Evolutionary conservation across 2,113 vertebrate genomes (phyloP).

Genomic region (Climacteris rufus): DNA sequence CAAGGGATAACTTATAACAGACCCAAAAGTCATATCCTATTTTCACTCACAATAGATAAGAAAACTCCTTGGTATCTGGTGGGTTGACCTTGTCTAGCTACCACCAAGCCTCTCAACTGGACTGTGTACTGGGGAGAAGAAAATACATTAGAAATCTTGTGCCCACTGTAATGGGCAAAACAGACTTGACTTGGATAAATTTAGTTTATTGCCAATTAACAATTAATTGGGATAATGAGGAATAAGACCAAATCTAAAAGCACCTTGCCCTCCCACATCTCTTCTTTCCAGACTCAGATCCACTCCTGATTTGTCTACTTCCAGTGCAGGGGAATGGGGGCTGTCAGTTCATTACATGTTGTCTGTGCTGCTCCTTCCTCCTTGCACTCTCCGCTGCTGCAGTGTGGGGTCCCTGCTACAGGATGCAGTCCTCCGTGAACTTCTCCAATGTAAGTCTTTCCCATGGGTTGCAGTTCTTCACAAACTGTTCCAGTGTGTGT

Average conservation of each 20-base stretch:
- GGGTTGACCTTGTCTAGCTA: neutral
- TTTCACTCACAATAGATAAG: neutral
- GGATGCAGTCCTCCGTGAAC: neutral
- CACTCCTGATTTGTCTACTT: neutral
- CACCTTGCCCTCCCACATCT: neutral
- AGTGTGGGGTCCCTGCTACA: neutral
- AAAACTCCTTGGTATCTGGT: neutral
- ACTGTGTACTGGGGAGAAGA: neutral
- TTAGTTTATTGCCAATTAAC: neutral
- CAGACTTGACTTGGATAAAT: neutral
- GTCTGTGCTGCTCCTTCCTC: neutral
- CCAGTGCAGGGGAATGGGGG: accelerated
- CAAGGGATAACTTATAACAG: neutral
- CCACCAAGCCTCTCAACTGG: neutral
- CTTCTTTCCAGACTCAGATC: neutral
- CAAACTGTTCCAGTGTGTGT: accelerated
- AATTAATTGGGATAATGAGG: neutral
- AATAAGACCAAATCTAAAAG: neutral
- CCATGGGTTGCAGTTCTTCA: neutral
- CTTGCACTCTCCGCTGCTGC: neutral
- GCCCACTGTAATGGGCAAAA: neutral
- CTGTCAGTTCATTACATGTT: neutral
- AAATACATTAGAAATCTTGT: neutral
- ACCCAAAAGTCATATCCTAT: neutral
- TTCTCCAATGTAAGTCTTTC: neutral